These are phyloP conservation scores for Hylaeus anthracinus DNA, from an alignment of 1,140 invertebrate species.

Conservation along the genomic window DNA sequence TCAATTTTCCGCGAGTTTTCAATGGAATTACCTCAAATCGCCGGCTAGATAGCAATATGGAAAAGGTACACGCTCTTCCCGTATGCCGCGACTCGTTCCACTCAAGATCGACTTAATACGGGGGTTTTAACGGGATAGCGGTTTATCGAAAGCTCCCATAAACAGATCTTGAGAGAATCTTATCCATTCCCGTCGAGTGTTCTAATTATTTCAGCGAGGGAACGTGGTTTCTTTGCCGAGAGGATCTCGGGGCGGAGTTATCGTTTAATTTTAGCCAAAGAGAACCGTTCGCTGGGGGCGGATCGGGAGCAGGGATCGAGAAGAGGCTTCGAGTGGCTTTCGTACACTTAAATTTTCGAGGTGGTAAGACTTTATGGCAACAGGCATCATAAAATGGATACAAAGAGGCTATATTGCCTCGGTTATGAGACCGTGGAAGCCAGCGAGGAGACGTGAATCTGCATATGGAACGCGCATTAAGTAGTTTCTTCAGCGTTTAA, in stretches of 20 bases:
- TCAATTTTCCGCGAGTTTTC: constrained; percentile 44
- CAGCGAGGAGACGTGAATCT: constrained; percentile 75
- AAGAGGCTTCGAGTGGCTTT: constrained; percentile 49
- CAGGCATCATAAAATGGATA: constrained; percentile 77
- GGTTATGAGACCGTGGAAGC: constrained; percentile 61
- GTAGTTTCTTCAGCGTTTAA: constrained; percentile 78
- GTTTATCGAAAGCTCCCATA: constrained; percentile 38
- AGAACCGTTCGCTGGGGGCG: neutral
- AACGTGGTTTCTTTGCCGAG: neutral
- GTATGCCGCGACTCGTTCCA: neutral
- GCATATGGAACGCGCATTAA: constrained; percentile 79
- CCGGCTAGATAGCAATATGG: constrained; percentile 33
- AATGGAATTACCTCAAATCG: constrained; percentile 54
- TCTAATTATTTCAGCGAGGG: neutral
- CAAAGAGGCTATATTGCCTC: constrained; percentile 77
- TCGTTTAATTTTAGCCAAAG: constrained; percentile 36
- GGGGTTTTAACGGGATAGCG: neutral
- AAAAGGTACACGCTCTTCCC: constrained; percentile 29
- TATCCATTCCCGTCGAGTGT: neutral
- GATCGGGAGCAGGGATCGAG: constrained; percentile 2
- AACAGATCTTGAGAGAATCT: neutral
- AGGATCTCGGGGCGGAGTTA: constrained; percentile 2
- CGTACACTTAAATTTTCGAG: constrained; percentile 44
- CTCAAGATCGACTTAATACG: constrained; percentile 59
- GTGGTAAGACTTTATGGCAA: constrained; percentile 72